phyloP scores from a whole-genome alignment of 1,140 invertebrate species.

The Plodia interpunctella region DNA sequence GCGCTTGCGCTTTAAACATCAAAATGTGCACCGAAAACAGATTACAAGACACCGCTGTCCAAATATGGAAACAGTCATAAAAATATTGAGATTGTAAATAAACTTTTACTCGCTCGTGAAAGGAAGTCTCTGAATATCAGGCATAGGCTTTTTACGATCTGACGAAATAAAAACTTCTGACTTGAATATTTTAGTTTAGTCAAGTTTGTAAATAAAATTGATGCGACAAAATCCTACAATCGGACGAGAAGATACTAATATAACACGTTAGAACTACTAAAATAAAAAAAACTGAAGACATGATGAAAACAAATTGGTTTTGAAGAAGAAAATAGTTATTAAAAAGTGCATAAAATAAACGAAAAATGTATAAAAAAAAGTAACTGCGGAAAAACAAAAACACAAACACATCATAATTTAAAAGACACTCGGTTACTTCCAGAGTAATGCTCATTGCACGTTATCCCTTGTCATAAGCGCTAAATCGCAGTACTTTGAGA shows the following conservation, averaged over 20 bases:
- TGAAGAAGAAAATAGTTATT: too few species aligned
- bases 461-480: neutral
- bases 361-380: too few species aligned
- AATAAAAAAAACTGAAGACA: too few species aligned
- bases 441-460: neutral
- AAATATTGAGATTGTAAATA: constrained; percentile 6
- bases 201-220: neutral
- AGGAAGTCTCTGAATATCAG: neutral
- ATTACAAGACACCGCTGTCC: neutral
- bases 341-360: too few species aligned
- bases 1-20: neutral
- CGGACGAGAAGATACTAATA: too few species aligned
- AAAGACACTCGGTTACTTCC: too few species aligned
- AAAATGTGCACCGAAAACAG: neutral
- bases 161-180: neutral
- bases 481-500: neutral
- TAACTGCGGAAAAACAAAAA: neutral
- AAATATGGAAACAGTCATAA: neutral
- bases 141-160: constrained; percentile 2
- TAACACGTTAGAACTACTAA: too few species aligned
- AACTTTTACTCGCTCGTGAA: constrained; percentile 1
- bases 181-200: neutral
- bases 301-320: too few species aligned
- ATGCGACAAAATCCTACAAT: neutral
- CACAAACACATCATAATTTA: neutral